These are phyloP conservation scores for Ophion slaviceki DNA, from an alignment of 2,888 invertebrate genomes.

Conservation along the genomic window DNA sequence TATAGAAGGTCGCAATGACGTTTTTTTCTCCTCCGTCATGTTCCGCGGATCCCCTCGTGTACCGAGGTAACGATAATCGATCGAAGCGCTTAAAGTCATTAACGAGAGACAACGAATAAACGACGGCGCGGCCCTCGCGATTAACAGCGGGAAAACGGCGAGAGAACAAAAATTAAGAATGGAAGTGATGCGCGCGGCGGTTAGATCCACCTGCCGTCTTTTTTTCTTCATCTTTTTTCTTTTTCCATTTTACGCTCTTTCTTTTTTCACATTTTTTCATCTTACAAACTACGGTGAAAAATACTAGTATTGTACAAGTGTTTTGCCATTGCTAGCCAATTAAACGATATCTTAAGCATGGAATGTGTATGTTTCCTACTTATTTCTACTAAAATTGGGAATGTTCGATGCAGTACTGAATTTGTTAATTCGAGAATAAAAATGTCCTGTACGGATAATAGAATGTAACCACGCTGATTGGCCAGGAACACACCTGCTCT, in stretches of 20 bases:
- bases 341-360: conserved; percentile 77
- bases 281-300: conserved; percentile 73
- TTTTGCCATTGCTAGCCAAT: conserved; percentile 73
- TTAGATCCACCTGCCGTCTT: not conserved
- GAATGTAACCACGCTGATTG: conserved; percentile 82
- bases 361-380: conserved; percentile 79
- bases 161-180: conserved; percentile 17
- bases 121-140: conserved; percentile 19
- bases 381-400: conserved; percentile 76
- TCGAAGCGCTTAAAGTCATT: conserved; percentile 53
- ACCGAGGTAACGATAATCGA: conserved; percentile 70
- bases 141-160: conserved; percentile 1
- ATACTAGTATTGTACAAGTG: conserved; percentile 74
- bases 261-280: conserved; percentile 52
- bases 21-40: conserved; percentile 56
- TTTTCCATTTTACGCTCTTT: conserved; percentile 58
- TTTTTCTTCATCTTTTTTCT: conserved; percentile 39
- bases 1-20: conserved; percentile 71
- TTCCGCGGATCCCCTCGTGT: conserved; percentile 61
- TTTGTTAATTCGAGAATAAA: conserved; percentile 69
- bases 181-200: not conserved
- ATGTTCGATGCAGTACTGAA: conserved; percentile 79
- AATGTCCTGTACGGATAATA: conserved; percentile 71
- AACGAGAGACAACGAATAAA: conserved; percentile 39
- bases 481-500: conserved; percentile 80